Conservation (phyloP, 2,113 vertebrate species). For the Chlorodrepanis virens region DNA sequence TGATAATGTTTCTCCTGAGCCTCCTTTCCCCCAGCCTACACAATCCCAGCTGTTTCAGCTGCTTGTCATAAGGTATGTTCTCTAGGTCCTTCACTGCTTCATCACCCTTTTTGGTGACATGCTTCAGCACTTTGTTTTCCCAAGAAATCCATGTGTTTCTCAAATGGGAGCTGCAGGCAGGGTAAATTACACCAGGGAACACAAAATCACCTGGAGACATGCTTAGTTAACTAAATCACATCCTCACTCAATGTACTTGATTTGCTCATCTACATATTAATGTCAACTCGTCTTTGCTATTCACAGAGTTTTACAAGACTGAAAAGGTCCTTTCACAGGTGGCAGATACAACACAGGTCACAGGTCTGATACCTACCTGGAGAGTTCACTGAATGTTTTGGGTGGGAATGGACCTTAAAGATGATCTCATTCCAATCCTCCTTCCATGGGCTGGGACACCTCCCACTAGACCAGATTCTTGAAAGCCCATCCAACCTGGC, state of each 20-base stretch:
- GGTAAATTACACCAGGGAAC: background rate
- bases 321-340: background rate
- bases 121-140: background rate
- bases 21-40: background rate
- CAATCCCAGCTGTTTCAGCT: background rate
- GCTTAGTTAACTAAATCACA: background rate
- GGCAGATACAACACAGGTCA: background rate
- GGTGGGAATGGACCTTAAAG: background rate
- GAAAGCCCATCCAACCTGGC: background rate
- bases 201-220: background rate
- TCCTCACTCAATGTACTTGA: background rate
- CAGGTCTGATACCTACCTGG: background rate
- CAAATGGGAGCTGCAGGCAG: background rate
- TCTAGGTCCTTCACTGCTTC: background rate
- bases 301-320: background rate
- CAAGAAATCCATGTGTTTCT: background rate
- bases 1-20: background rate
- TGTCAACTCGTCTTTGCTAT: background rate
- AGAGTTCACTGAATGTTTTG: background rate
- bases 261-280: background rate
- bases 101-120: background rate
- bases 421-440: background rate
- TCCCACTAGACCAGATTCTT: background rate
- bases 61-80: background rate
- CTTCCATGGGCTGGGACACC: background rate